Base-by-base conservation (phyloP, 92 coral and sea anemone species). In the Paramuricea clavata region DNA sequence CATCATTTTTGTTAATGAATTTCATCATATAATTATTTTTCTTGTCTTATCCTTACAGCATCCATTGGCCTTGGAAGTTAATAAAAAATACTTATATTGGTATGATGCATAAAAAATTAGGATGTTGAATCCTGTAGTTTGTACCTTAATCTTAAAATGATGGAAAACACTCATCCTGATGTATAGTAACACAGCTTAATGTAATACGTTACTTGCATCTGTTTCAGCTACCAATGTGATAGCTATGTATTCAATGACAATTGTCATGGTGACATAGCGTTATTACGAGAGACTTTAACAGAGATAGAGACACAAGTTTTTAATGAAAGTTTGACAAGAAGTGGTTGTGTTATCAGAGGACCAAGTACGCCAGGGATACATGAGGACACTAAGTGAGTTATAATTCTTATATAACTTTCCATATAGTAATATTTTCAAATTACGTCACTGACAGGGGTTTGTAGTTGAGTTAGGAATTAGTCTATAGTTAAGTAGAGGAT, bases 311-410 rank as follows among this genome's bases (percentile, higher is more conserved):
- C 84, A n/a, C 84, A 79, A 60, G 32, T 59, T 4, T 79, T 79
- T 28, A 79, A 60, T 59, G 84, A 79, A 62, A 79, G 84, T 39
- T 27, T 79, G n/a, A 79, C 84, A n/a, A 79, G 84, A 61, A 79
- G 84, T 79, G 84, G 84, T 27, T 60, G 73, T 36, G n/a, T 79
- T 17, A 79, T 79, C 15, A 47, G 73, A 16, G 67, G 67, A 31
- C 70, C 84, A 13, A 79, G 84, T 33, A 60, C 84, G 4, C 84
- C 59, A 12, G 36, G 64, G n/a, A 34, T 59, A 22, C 32, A 60
- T 34, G 73, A 79, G 13, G 72, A 60, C 39, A 79, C 34, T 17
- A 79, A 62, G 84, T 79, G 36, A 79, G 84, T 19, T 9, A 67
- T n/a, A n/a, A n/a, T n/a, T n/a, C n/a, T 6, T 70, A 16, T n/a